These are phyloP conservation scores for Echeneis naucrates DNA, from an alignment of 2,797 vertebrate species.

Conservation along the genomic window DNA sequence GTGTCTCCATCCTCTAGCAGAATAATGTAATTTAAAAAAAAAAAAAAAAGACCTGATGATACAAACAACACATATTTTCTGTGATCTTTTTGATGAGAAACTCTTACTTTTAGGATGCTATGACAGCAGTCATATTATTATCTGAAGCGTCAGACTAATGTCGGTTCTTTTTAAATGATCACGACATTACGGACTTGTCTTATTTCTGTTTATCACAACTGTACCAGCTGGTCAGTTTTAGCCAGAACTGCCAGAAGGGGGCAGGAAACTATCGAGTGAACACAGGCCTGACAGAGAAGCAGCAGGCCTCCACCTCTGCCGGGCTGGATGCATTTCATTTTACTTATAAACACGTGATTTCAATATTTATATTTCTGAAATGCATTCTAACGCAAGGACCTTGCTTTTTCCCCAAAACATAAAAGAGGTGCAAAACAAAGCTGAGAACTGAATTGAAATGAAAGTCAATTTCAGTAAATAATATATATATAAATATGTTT, in stretches of 20 bases:
- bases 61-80: no score
- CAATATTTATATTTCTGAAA: no score
- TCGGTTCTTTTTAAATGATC: background rate
- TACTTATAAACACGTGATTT: background rate
- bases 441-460: no score
- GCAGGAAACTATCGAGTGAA: slow-evolving; percentile 83
- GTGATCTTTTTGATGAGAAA: background rate
- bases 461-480: no score
- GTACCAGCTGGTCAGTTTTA: slow-evolving; percentile 67
- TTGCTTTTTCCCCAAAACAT: no score
- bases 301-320: slow-evolving; percentile 43
- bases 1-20: background rate
- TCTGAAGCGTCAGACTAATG: slow-evolving; percentile 64
- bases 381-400: no score
- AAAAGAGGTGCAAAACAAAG: no score
- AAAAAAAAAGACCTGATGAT: no score
- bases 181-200: slow-evolving; percentile 10
- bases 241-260: slow-evolving; percentile 88
- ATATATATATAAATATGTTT: no score
- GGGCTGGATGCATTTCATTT: background rate
- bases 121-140: background rate
- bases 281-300: slow-evolving; percentile 21
- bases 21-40: background rate
- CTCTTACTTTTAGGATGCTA: background rate
- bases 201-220: slow-evolving; percentile 31